Conservation (phyloP, 2,113 vertebrate genomes). For the Burhinus bistriatus region DNA sequence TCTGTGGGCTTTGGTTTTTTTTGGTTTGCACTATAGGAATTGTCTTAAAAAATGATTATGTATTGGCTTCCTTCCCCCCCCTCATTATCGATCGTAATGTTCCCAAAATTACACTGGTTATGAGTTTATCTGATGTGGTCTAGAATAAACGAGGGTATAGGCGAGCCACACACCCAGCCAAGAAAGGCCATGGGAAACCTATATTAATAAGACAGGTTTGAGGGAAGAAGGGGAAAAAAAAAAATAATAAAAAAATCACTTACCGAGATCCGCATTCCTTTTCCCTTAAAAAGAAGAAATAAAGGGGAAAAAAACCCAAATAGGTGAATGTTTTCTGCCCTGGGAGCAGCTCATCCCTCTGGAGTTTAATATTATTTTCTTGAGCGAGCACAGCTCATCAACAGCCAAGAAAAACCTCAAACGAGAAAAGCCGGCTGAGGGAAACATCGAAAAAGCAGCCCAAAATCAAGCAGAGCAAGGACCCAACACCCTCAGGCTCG, state of each 20-base stretch:
- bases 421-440: no score
- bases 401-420: not conserved
- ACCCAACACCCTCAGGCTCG: fast-evolving
- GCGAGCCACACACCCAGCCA: not conserved
- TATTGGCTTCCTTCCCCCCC: not conserved
- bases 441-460: not conserved
- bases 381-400: fast-evolving
- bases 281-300: not conserved
- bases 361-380: no score
- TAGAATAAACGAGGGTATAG: fast-evolving
- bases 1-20: not conserved
- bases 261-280: not conserved
- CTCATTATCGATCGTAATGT: no score
- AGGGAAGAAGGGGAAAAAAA: not conserved
- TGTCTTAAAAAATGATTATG: not conserved
- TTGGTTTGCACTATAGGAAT: not conserved
- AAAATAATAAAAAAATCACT: not conserved
- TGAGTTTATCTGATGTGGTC: not conserved
- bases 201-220: not conserved
- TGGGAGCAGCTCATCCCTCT: not conserved
- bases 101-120: not conserved
- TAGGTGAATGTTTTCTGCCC: fast-evolving
- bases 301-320: not conserved
- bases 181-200: not conserved
- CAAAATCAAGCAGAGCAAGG: not conserved